Conservation (phyloP, 1,140 invertebrate species). For the Phocides pigmalion region DNA sequence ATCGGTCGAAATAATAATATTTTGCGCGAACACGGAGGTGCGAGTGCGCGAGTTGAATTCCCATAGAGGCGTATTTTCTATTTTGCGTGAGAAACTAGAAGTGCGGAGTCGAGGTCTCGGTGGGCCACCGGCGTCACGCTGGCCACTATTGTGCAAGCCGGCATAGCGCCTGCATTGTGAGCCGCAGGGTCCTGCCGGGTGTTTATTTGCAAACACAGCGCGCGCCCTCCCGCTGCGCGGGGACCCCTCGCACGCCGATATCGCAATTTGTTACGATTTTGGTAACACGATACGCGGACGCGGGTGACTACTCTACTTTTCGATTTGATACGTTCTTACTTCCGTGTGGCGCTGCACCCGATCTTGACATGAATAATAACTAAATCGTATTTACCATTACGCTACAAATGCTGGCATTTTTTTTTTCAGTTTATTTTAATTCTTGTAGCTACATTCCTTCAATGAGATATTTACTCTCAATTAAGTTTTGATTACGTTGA, state of each 20-base stretch:
- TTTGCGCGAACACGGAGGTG: conserved; percentile 40
- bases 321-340: conserved; percentile 38
- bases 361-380: not conserved
- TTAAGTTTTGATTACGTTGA: not conserved
- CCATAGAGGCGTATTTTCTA: conserved; percentile 61
- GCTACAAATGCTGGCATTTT: not conserved
- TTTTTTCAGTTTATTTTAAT: not conserved
- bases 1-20: conserved; percentile 56
- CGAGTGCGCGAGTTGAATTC: conserved; percentile 46
- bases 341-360: conserved; percentile 8
- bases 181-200: conserved; percentile 58
- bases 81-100: conserved; percentile 66
- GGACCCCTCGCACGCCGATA: conserved; percentile 52
- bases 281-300: conserved; percentile 55
- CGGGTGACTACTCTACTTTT: conserved; percentile 37
- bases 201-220: conserved; percentile 73
- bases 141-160: conserved; percentile 62
- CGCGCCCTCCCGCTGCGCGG: conserved; percentile 52
- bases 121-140: conserved; percentile 57
- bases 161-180: conserved; percentile 47
- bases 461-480: not conserved
- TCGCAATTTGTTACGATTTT: conserved; percentile 68
- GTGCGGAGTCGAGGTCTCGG: conserved; percentile 43
- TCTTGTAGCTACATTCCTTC: not conserved
- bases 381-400: not conserved